Evolutionary conservation across 2,113 vertebrate species (phyloP).

Genomic region (cattle (Bos taurus)): ARS-UCD2.0 NC_037330.1:81028501-81029000

Average conservation of each 20-base stretch:
- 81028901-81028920: slow-evolving; percentile 37
- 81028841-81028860: neutral
- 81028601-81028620: neutral
- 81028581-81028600: neutral
- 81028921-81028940: neutral
- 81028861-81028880: neutral
- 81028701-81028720: neutral
- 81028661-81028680: neutral
- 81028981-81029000: neutral
- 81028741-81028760: neutral
- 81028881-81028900: neutral
- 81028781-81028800: neutral
- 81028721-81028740: neutral
- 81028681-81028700: neutral
- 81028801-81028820: neutral
- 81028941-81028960: neutral
- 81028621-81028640: neutral
- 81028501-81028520: neutral
- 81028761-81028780: neutral
- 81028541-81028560: neutral
- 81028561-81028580: neutral
- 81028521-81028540: neutral
- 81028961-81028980: neutral
- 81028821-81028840: neutral
- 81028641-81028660: neutral